Evolutionary conservation across 2,888 invertebrate species (phyloP).

Genomic region (Steinernema carpocapsae): DNA sequence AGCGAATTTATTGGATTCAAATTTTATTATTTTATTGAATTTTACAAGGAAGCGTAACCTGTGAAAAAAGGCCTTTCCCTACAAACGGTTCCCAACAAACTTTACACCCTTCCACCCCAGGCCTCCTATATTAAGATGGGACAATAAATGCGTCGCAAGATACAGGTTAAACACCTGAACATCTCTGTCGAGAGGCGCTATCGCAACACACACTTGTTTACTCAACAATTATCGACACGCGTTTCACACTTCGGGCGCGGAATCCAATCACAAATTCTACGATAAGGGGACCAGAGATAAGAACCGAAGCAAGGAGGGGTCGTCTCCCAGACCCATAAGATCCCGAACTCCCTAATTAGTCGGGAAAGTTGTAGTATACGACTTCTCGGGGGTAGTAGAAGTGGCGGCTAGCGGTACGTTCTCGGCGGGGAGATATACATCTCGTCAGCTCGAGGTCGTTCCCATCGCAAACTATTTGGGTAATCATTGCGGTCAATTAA

Average conservation of each 20-base stretch:
- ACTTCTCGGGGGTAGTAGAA: background rate
- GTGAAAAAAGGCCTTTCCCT: too few relatives aligned
- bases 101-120: too few relatives aligned
- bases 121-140: too few relatives aligned
- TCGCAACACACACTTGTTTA: background rate
- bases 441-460: constrained; percentile 30
- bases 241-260: constrained; percentile 1
- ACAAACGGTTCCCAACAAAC: too few relatives aligned
- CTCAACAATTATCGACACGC: background rate
- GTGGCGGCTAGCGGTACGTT: constrained; percentile 2
- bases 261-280: background rate
- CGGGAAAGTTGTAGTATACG: constrained; percentile 17
- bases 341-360: constrained; percentile 30
- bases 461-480: constrained; percentile 12
- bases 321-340: too few relatives aligned
- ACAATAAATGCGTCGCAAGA: constrained; percentile 4
- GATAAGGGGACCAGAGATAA: constrained; percentile 2
- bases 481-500: constrained; percentile 31
- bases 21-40: too few relatives aligned
- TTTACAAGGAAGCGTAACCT: too few relatives aligned
- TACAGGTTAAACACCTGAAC: too few relatives aligned
- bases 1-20: too few relatives aligned
- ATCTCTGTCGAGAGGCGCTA: background rate
- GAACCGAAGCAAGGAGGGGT: too few relatives aligned
- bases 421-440: constrained; percentile 27